phyloP scores from a whole-genome alignment of 2,113 vertebrate genomes.

The Columbina picui region DNA sequence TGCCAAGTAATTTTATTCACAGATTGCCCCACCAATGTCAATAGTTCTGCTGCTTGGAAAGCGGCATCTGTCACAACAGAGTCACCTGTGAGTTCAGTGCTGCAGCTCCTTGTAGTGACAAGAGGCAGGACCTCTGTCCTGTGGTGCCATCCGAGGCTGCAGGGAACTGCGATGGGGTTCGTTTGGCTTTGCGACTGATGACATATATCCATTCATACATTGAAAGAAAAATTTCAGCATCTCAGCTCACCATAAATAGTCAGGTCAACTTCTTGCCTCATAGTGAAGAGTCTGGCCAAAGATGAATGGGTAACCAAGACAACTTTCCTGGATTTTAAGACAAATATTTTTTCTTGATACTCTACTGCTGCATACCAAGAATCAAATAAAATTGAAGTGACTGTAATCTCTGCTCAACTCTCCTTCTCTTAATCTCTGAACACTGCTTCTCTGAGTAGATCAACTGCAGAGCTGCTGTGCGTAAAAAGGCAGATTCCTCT shows the following conservation, averaged over 20 bases:
- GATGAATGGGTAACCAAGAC: not conserved
- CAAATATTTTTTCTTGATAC: not conserved
- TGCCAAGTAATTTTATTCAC: not conserved
- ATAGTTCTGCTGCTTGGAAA: not conserved
- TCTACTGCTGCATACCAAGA: not conserved
- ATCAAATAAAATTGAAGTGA: not conserved
- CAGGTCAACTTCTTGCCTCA: not conserved
- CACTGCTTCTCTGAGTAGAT: not conserved
- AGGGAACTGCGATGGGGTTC: rapidly evolving
- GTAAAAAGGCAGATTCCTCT: not conserved
- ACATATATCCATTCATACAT: not conserved
- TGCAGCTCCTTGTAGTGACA: not conserved
- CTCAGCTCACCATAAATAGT: not conserved
- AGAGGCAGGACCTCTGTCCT: not conserved
- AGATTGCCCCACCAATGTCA: not conserved
- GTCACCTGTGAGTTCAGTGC: not conserved
- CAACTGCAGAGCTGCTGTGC: rapidly evolving
- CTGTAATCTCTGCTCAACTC: not conserved
- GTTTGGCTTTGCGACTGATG: rapidly evolving
- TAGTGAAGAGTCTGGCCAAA: not conserved
- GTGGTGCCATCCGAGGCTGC: not conserved
- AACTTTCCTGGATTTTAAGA: not conserved
- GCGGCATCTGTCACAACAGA: not conserved
- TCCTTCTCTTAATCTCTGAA: not conserved
- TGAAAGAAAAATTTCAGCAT: not conserved